Percentiles rank a stretch among this genome's conserved stretches.
phyloP scores from a whole-genome alignment of 2,113 vertebrate species.

The Fulica atra region DNA sequence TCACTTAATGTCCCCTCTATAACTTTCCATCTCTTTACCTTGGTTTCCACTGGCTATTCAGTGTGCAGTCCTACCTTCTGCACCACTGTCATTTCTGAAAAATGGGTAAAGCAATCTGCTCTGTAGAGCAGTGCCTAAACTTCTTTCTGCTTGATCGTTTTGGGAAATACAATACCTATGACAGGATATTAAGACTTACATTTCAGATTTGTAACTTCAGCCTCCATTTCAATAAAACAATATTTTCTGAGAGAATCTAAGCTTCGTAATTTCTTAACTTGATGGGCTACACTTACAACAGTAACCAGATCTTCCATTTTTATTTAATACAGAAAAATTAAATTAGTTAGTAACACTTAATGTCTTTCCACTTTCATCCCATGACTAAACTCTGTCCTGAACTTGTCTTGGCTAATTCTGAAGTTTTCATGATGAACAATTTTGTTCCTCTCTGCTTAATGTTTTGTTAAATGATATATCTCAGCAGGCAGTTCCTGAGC shows the following conservation, averaged over 20 bases:
- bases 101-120: background rate
- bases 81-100: background rate
- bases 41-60: background rate
- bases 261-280: background rate
- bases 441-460: conserved; percentile 22
- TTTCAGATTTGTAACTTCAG: background rate
- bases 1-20: background rate
- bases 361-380: background rate
- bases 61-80: background rate
- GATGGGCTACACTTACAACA: background rate
- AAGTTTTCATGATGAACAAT: conserved; percentile 25
- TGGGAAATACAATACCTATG: background rate
- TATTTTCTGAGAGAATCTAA: background rate
- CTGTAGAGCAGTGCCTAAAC: background rate
- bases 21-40: background rate
- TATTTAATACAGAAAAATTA: conserved; percentile 18
- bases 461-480: conserved; percentile 39
- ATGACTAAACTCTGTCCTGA: background rate
- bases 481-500: conserved; percentile 15
- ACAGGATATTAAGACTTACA: background rate
- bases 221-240: background rate
- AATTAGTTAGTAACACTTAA: conserved; percentile 19
- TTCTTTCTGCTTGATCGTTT: background rate
- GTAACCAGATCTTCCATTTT: background rate
- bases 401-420: conserved; percentile 31